Evolutionary conservation across 2,797 vertebrate genomes (phyloP).

Genomic region (Silurus aristotelis): DNA sequence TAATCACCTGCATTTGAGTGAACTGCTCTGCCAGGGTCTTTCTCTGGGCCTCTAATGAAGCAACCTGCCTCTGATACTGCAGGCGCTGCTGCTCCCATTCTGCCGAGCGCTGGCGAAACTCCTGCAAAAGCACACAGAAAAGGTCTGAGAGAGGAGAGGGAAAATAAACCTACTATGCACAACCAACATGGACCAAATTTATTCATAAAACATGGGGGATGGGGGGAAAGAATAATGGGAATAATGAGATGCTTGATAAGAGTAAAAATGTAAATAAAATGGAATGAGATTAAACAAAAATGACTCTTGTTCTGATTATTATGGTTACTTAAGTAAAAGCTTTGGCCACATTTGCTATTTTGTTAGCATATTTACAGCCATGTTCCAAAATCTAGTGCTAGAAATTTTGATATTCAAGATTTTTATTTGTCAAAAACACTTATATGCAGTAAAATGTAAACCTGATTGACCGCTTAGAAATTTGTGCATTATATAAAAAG

Average conservation of each 20-base stretch:
- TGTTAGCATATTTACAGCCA: background rate
- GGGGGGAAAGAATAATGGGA: too few species aligned
- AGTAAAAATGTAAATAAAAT: background rate
- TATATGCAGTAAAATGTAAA: too few species aligned
- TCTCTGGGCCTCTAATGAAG: conserved; percentile 83
- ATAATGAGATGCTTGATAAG: background rate
- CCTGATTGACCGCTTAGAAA: too few species aligned
- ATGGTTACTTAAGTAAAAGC: background rate
- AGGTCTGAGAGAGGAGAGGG: background rate
- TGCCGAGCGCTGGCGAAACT: conserved; percentile 78
- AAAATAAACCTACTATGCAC: background rate
- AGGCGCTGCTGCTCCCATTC: conserved; percentile 87
- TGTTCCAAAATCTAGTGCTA: background rate
- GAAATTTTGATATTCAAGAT: too few species aligned
- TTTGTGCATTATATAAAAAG: too few species aligned
- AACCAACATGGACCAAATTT: background rate
- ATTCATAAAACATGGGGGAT: background rate
- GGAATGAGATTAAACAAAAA: background rate
- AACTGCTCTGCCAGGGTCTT: conserved; percentile 83
- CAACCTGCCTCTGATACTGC: conserved; percentile 83
- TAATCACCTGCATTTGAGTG: conserved; percentile 78
- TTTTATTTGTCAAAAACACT: too few species aligned
- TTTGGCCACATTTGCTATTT: background rate
- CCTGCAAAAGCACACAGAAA: conserved; percentile 66
- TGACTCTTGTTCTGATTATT: background rate